Percentiles rank a stretch among this genome's conserved stretches.
phyloP scores from a whole-genome alignment of 2,888 invertebrate species.

The Epirrita christyi region DNA sequence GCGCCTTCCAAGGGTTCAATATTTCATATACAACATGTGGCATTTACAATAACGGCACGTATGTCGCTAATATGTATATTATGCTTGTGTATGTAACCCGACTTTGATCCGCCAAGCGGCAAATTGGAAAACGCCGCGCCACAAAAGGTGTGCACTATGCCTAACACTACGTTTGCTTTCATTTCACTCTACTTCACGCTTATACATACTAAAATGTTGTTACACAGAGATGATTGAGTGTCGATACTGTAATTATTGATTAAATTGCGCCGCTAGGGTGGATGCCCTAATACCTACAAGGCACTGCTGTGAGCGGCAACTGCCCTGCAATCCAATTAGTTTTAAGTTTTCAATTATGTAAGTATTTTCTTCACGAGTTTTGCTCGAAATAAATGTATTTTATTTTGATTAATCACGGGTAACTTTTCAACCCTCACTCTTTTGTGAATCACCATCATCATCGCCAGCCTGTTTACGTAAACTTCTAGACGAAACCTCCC shows the following conservation, averaged over 20 bases:
- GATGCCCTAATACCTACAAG: too few species aligned
- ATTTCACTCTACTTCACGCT: constrained; percentile 22
- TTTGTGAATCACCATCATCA: too few species aligned
- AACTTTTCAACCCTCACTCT: too few species aligned
- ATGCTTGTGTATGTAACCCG: constrained; percentile 29
- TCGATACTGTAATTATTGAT: neutral
- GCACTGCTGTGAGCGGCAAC: too few species aligned
- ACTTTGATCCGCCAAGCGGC: constrained; percentile 75
- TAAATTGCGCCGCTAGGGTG: too few species aligned
- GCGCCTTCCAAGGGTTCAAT: constrained; percentile 16
- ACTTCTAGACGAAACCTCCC: too few species aligned
- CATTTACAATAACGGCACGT: constrained; percentile 35
- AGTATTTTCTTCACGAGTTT: too few species aligned
- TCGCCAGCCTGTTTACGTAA: too few species aligned
- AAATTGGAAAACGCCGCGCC: constrained; percentile 67
- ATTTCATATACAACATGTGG: constrained; percentile 32
- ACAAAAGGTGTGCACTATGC: constrained; percentile 58
- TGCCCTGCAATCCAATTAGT: too few species aligned
- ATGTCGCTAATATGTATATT: constrained; percentile 26
- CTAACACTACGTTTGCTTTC: constrained; percentile 50
- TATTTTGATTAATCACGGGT: too few species aligned
- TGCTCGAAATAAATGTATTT: too few species aligned
- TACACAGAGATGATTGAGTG: neutral
- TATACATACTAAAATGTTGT: neutral
- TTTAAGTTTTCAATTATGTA: too few species aligned